These are phyloP conservation scores for Orchesellides sinensis DNA, from an alignment of 2,888 invertebrate genomes.

Conservation along the genomic window DNA sequence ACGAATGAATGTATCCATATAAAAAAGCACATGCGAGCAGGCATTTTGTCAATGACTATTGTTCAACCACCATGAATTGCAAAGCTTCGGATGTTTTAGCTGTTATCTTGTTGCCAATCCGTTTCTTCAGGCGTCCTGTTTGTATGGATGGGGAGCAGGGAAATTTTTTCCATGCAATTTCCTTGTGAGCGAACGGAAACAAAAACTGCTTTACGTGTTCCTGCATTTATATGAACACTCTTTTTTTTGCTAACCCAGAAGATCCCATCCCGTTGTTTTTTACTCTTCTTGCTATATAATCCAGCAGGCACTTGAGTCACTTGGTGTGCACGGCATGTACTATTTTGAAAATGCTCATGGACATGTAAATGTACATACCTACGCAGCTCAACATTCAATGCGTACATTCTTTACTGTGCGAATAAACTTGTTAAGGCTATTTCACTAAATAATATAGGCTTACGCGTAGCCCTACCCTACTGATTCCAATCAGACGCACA, in stretches of 20 bases:
- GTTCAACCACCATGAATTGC: conserved; percentile 37
- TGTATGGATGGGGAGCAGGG: conserved; percentile 16
- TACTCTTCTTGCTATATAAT: no score
- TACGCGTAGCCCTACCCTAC: no score
- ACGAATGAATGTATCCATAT: no score
- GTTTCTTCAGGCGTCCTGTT: conserved; percentile 1
- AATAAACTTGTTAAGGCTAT: no score
- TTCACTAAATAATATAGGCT: no score
- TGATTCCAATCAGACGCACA: no score
- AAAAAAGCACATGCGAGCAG: not conserved
- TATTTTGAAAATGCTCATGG: no score
- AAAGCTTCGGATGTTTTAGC: conserved; percentile 33
- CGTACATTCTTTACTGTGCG: no score
- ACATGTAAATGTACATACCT: no score
- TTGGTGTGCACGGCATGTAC: no score
- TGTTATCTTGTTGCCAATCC: conserved; percentile 19
- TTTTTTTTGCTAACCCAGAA: not conserved
- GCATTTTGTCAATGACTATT: conserved; percentile 49
- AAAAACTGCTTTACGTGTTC: conserved; percentile 67
- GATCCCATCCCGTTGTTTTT: not conserved
- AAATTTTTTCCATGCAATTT: conserved; percentile 66
- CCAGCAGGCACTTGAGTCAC: no score
- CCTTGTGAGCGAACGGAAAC: conserved; percentile 53
- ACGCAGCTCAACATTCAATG: no score
- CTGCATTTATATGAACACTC: conserved; percentile 70